A percentile compares a stretch with the other conserved stretches of the same genome.
These are phyloP conservation scores for Bolinopsis microptera DNA, from an alignment of 37 sponge, comb jelly and placozoan genomes.

Conservation along the genomic window DNA sequence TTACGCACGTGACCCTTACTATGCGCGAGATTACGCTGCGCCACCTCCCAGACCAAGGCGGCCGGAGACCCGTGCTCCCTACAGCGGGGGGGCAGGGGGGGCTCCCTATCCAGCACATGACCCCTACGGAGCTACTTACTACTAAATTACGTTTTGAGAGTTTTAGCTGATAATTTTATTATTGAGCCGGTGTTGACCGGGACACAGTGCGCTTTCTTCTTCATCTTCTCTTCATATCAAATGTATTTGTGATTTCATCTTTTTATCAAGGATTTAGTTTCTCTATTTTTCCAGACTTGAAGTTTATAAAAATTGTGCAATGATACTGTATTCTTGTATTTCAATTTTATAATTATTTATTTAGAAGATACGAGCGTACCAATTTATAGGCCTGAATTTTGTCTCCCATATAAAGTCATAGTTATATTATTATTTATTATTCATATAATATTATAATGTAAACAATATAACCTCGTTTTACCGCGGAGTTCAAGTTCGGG, in stretches of 20 bases:
- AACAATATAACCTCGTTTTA: too few species aligned
- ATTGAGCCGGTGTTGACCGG: too few species aligned
- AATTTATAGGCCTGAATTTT: too few species aligned
- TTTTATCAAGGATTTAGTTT: background rate
- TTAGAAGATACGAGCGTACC: too few species aligned
- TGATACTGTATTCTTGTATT: background rate
- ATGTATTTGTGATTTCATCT: background rate
- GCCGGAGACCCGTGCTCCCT: background rate
- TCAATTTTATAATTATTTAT: background rate
- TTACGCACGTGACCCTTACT: conserved; percentile 29
- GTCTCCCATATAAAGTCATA: too few species aligned
- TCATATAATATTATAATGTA: too few species aligned
- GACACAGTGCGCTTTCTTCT: too few species aligned
- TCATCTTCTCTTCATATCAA: too few species aligned
- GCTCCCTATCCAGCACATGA: conserved; percentile 1
- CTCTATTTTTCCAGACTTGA: background rate
- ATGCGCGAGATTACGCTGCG: background rate
- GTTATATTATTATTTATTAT: too few species aligned
- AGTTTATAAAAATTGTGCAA: background rate
- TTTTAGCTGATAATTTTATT: too few species aligned
- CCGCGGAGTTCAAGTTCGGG: too few species aligned
- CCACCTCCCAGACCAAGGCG: background rate
- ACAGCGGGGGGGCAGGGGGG: background rate
- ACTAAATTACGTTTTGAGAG: too few species aligned
- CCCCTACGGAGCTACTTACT: conserved; percentile 1